A percentile compares a stretch with the other conserved stretches of the same genome.
phyloP scores from a whole-genome alignment of 2,888 invertebrate genomes.

The Hyposoter dolosus region DNA sequence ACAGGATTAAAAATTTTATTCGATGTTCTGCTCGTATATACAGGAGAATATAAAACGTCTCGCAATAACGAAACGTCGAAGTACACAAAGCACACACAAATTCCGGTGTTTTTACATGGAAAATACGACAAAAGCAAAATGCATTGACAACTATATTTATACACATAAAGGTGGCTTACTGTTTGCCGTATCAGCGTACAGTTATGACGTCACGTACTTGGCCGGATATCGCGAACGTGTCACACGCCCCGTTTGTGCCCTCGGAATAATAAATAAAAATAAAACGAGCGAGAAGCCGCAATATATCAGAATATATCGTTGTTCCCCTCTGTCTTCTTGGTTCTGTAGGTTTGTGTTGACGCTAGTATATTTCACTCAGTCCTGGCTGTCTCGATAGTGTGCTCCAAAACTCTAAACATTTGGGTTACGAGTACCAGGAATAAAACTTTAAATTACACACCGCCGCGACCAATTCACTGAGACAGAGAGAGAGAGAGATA shows the following conservation, averaged over 20 bases:
- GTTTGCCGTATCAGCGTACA: slow-evolving; percentile 66
- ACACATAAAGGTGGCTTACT: slow-evolving; percentile 44
- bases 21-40: not conserved
- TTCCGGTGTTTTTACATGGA: slow-evolving; percentile 21
- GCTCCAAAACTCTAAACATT: slow-evolving; percentile 57
- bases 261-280: slow-evolving; percentile 83
- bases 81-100: not conserved
- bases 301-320: slow-evolving; percentile 44
- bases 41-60: not conserved
- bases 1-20: slow-evolving; percentile 9
- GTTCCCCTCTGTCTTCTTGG: slow-evolving; percentile 10
- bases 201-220: slow-evolving; percentile 83
- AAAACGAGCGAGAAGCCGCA: slow-evolving; percentile 62
- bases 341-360: slow-evolving; percentile 21
- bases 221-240: slow-evolving; percentile 83
- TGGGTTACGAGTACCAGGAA: slow-evolving; percentile 65
- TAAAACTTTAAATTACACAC: slow-evolving; percentile 43
- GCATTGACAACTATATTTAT: slow-evolving; percentile 52
- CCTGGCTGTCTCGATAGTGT: slow-evolving; percentile 59
- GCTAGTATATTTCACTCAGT: slow-evolving; percentile 55
- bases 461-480: not conserved
- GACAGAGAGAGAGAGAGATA: not conserved
- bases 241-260: slow-evolving; percentile 76
- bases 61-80: slow-evolving; percentile 15
- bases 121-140: slow-evolving; percentile 36